Conservation (phyloP, 2,113 vertebrate genomes). For the Hipposideros armiger region DNA sequence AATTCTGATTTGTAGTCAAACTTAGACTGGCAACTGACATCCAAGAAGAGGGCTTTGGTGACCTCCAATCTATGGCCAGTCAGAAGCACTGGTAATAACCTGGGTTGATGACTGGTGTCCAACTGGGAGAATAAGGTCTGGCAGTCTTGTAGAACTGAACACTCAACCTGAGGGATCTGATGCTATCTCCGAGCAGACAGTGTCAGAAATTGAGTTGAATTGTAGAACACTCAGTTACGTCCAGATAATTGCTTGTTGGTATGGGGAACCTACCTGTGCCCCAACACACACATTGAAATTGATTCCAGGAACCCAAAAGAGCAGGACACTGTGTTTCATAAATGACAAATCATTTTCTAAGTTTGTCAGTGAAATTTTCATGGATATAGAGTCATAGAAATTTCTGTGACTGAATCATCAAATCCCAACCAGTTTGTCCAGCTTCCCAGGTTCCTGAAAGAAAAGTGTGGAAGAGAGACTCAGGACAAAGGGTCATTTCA, state of each 20-base stretch:
- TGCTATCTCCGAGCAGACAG: not conserved
- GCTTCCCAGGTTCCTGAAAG: not conserved
- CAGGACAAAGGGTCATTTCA: not conserved
- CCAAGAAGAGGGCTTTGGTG: not conserved
- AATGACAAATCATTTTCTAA: not conserved
- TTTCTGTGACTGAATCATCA: not conserved
- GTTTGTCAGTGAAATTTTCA: not conserved
- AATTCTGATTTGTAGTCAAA: not conserved
- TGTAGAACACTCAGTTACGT: not conserved
- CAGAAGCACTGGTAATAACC: not conserved
- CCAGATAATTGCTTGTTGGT: not conserved
- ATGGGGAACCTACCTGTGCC: not conserved
- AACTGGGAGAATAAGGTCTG: not conserved
- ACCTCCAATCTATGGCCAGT: not conserved
- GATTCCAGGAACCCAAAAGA: not conserved
- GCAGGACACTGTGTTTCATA: not conserved
- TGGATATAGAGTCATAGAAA: not conserved
- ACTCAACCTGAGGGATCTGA: not conserved
- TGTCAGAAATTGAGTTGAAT: not conserved
- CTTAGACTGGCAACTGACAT: not conserved
- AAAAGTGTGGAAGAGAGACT: not conserved
- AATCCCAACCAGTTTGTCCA: not conserved
- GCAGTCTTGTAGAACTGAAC: not conserved
- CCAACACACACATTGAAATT: not conserved
- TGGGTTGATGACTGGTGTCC: not conserved